Conservation (phyloP, 1,140 invertebrate species). For the Pogonus chalceus region DNA sequence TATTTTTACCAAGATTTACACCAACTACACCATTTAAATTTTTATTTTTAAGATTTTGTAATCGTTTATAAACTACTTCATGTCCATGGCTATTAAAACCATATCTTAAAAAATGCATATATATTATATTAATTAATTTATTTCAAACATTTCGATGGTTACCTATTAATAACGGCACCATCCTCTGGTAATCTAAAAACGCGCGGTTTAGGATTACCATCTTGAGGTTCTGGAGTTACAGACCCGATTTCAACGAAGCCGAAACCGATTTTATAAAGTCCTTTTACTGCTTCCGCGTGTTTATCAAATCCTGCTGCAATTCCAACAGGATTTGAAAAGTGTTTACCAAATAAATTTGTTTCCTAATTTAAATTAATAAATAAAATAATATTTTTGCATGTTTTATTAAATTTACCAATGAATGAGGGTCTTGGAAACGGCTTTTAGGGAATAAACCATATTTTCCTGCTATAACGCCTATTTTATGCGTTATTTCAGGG, state of each 20-base stretch:
- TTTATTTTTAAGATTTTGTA: constrained; percentile 44
- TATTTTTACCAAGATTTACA: constrained; percentile 95
- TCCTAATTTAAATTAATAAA: constrained; percentile 36
- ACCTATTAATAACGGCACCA: constrained; percentile 87
- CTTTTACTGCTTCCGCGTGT: constrained; percentile 80
- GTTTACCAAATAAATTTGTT: constrained; percentile 56
- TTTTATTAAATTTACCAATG: constrained; percentile 44
- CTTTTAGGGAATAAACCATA: constrained; percentile 57
- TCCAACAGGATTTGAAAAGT: constrained; percentile 83
- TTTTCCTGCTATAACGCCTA: constrained; percentile 64
- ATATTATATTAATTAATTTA: not conserved
- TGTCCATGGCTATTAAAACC: constrained; percentile 97
- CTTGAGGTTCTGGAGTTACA: constrained; percentile 85
- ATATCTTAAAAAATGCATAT: constrained; percentile 42
- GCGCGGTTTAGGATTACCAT: constrained; percentile 84
- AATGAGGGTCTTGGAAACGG: constrained; percentile 44
- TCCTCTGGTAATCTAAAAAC: constrained; percentile 82
- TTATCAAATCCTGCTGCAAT: constrained; percentile 98
- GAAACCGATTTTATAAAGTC: constrained; percentile 79
- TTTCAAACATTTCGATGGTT: constrained; percentile 11
- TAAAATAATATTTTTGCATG: constrained; percentile 2
- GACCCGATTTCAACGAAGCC: constrained; percentile 96
- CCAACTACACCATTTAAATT: constrained; percentile 58
- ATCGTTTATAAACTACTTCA: constrained; percentile 52
- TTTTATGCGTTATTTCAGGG: constrained; percentile 69